Percentiles rank a stretch among this genome's conserved stretches.
These are phyloP conservation scores for Phalloptychus januarius DNA, from an alignment of 2,797 vertebrate species.

Conservation along the genomic window DNA sequence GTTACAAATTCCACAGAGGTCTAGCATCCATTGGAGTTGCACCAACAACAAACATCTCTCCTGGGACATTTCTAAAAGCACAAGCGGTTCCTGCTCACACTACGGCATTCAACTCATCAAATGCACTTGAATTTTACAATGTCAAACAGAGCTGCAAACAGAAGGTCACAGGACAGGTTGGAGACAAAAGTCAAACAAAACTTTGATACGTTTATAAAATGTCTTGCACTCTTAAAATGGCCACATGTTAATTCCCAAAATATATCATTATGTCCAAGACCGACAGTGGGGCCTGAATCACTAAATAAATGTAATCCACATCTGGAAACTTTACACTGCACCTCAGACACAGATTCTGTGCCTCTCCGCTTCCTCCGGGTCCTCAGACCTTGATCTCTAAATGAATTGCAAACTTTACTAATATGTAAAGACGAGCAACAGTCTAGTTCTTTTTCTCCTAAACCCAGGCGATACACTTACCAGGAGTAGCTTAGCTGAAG, in stretches of 20 bases:
- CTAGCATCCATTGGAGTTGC: not conserved
- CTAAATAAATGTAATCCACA: not conserved
- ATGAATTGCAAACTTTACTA: not conserved
- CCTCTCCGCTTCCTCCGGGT: not conserved
- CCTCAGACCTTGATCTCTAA: not conserved
- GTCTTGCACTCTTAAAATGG: not conserved
- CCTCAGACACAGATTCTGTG: not conserved
- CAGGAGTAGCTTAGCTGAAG: not conserved
- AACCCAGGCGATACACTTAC: too few species aligned
- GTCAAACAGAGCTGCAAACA: not conserved
- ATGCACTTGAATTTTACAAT: not conserved
- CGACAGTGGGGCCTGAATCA: not conserved
- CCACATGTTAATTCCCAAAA: not conserved
- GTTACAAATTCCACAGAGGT: not conserved
- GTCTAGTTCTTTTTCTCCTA: not conserved
- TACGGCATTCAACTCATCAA: not conserved
- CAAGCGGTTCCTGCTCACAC: not conserved
- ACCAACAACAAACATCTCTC: not conserved
- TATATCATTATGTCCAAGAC: not conserved
- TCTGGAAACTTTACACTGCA: not conserved
- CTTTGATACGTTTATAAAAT: not conserved
- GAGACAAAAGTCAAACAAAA: not conserved
- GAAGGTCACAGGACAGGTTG: not conserved
- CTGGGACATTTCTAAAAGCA: not conserved
- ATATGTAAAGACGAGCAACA: not conserved